Conservation (phyloP, 2,113 vertebrate species). For the Carollia perspicillata region DNA sequence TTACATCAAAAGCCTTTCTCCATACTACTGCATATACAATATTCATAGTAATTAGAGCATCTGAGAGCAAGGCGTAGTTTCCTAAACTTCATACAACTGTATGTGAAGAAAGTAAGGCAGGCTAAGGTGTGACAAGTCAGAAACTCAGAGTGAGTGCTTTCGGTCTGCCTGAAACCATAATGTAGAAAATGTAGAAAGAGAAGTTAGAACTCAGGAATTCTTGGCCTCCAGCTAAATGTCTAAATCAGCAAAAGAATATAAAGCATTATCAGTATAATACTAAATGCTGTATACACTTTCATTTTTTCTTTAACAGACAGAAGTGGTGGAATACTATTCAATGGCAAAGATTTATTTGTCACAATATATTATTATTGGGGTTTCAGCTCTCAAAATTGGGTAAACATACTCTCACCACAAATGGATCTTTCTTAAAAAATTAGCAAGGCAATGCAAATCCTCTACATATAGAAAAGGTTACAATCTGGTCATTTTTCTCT, state of each 20-base stretch:
- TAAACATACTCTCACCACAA: not conserved
- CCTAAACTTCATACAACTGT: not conserved
- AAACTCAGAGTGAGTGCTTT: not conserved
- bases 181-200: constrained; percentile 4
- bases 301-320: not conserved
- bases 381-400: constrained; percentile 11
- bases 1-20: not conserved
- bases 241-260: not conserved
- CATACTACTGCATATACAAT: not conserved
- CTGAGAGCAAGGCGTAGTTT: not conserved
- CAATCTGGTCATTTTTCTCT: not conserved
- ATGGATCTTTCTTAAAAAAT: constrained; percentile 16
- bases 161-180: not conserved
- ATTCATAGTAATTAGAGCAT: not conserved
- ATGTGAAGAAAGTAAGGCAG: constrained; percentile 26
- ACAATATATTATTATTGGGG: not conserved
- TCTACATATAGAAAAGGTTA: not conserved
- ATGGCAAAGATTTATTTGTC: not conserved
- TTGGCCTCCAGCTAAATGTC: not conserved
- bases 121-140: not conserved
- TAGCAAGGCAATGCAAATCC: not conserved
- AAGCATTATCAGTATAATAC: not conserved
- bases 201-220: constrained; percentile 35
- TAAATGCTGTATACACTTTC: not conserved
- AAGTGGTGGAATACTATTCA: not conserved